These are phyloP conservation scores for Bombus haemorrhoidalis DNA, from an alignment of 1,140 invertebrate genomes.

Conservation along the genomic window DNA sequence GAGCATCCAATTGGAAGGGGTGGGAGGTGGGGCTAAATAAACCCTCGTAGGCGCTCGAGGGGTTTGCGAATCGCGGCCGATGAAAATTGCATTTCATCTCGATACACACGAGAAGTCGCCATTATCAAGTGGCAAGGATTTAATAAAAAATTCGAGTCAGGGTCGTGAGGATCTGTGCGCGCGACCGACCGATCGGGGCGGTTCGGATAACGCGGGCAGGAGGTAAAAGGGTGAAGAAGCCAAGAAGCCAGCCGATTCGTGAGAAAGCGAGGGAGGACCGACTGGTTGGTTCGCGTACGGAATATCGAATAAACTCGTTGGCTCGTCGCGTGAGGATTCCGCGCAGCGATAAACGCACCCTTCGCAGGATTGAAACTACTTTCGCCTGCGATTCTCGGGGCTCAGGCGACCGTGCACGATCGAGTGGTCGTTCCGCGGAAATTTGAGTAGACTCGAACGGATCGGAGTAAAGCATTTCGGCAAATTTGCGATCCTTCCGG, in stretches of 20 bases:
- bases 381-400: conserved; percentile 26
- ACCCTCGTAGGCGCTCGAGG: conserved; percentile 27
- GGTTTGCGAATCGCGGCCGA: conserved; percentile 17
- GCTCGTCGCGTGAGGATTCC: conserved; percentile 38
- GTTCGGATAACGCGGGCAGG: not conserved
- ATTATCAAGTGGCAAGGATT: conserved; percentile 65
- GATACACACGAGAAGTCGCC: conserved; percentile 66
- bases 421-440: conserved; percentile 50
- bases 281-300: conserved; percentile 61
- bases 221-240: conserved; percentile 29
- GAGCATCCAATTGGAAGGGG: conserved; percentile 59
- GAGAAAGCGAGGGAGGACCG: conserved; percentile 54
- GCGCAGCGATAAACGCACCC: conserved; percentile 60
- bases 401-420: conserved; percentile 18
- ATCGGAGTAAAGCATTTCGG: conserved; percentile 10
- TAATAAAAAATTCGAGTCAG: conserved; percentile 71
- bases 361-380: conserved; percentile 21
- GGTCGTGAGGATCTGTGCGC: conserved; percentile 15
- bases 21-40: conserved; percentile 55
- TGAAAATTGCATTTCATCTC: conserved; percentile 74
- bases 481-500: conserved; percentile 11
- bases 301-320: conserved; percentile 71
- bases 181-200: conserved; percentile 7
- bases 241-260: conserved; percentile 46
- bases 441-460: conserved; percentile 21